Conservation (phyloP, 2,113 vertebrate species). For the Bambusicola thoracicus region DNA sequence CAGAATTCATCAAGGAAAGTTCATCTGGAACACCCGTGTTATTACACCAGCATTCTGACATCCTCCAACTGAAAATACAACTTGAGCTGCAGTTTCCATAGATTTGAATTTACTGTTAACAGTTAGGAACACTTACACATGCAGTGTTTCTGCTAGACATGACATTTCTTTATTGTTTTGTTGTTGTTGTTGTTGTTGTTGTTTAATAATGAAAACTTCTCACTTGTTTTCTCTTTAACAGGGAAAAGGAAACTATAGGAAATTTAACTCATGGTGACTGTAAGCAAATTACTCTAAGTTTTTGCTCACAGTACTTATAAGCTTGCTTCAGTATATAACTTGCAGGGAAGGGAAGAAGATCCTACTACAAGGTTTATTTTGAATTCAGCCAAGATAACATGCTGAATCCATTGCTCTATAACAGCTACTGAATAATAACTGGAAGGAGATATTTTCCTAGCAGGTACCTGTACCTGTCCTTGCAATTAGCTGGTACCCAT, state of each 20-base stretch:
- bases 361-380: not conserved
- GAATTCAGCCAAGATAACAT: not conserved
- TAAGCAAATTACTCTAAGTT: not conserved
- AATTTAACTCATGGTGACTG: not conserved
- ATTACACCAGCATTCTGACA: not conserved
- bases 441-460: slow-evolving; percentile 1
- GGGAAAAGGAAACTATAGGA: not conserved
- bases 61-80: slow-evolving; percentile 1
- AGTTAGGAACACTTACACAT: not conserved
- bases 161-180: not conserved
- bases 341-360: not conserved
- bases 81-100: not conserved
- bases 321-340: not conserved
- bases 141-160: not conserved
- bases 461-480: not conserved
- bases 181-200: not conserved
- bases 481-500: not conserved
- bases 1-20: not conserved
- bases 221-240: not conserved
- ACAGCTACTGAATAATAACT: slow-evolving; percentile 8
- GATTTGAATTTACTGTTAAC: not conserved
- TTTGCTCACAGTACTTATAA: not conserved
- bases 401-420: not conserved
- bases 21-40: not conserved
- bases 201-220: not conserved